These are phyloP conservation scores for Eupithecia inturbata DNA, from an alignment of 2,888 invertebrate species.

Conservation along the genomic window DNA sequence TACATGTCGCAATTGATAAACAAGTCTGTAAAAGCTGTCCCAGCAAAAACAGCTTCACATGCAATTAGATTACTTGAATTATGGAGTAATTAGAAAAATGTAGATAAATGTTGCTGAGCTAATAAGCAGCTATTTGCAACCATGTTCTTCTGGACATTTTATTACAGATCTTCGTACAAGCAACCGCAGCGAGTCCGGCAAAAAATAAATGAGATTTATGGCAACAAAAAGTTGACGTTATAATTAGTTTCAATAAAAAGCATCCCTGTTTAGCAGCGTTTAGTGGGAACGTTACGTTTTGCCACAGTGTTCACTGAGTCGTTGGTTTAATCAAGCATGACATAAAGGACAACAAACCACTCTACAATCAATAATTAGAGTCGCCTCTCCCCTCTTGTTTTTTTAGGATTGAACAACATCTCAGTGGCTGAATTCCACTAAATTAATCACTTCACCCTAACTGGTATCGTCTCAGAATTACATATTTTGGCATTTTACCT, in stretches of 20 bases:
- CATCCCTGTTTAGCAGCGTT: slow-evolving; percentile 50
- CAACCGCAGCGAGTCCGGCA: slow-evolving; percentile 42
- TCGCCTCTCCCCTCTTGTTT: background rate
- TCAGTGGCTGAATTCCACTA: no score
- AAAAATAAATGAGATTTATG: slow-evolving; percentile 77
- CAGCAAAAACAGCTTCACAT: slow-evolving; percentile 9
- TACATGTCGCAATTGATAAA: slow-evolving; percentile 15
- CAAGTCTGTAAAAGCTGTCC: background rate
- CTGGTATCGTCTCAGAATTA: no score
- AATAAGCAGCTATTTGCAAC: slow-evolving; percentile 15
- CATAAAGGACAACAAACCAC: background rate
- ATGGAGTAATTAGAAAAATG: slow-evolving; percentile 22
- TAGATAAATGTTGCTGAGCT: slow-evolving; percentile 12
- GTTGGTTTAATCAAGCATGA: slow-evolving; percentile 13
- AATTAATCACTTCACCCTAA: no score
- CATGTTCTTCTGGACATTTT: slow-evolving; percentile 13
- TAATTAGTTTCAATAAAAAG: slow-evolving; percentile 69
- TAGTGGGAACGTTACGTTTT: slow-evolving; percentile 42
- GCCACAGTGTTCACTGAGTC: slow-evolving; percentile 14
- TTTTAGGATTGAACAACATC: background rate
- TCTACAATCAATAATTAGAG: background rate
- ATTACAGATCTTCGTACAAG: slow-evolving; percentile 28
- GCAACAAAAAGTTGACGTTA: slow-evolving; percentile 71
- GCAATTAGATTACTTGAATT: slow-evolving; percentile 15
- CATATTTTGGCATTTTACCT: no score